Evolutionary conservation across 1,140 invertebrate species (phyloP).

Genomic region (Hestina assimilis): DNA sequence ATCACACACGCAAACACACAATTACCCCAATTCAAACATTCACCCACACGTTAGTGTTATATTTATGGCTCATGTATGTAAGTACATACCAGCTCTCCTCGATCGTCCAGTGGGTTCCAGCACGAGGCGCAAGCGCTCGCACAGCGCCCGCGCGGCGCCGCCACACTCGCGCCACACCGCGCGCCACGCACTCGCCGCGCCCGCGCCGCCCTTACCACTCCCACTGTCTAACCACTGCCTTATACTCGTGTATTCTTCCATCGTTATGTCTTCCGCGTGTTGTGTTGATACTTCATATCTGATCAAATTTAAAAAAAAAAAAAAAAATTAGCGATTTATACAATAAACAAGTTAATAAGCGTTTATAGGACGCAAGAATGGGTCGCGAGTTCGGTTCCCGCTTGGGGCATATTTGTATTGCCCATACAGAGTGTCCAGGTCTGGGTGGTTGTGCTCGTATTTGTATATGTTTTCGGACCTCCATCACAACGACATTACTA

Average conservation of each 20-base stretch:
- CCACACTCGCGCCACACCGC: constrained; percentile 79
- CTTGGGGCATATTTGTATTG: too few species aligned
- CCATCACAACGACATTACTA: too few species aligned
- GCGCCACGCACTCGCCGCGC: constrained; percentile 48
- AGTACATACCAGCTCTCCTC: constrained; percentile 87
- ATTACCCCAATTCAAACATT: too few species aligned
- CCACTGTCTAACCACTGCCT: constrained; percentile 38
- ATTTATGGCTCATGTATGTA: too few species aligned
- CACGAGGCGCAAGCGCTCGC: constrained; percentile 95
- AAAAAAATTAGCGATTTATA: neutral
- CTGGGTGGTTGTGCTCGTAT: too few species aligned
- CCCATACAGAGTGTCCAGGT: too few species aligned
- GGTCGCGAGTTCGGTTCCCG: too few species aligned
- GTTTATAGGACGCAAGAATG: neutral
- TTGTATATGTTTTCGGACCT: too few species aligned
- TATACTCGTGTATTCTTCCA: constrained; percentile 54
- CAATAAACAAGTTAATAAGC: neutral
- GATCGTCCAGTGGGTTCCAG: constrained; percentile 97
- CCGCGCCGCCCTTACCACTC: neutral
- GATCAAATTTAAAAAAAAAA: neutral
- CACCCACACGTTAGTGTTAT: too few species aligned
- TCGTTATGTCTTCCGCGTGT: constrained; percentile 41
- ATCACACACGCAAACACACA: too few species aligned
- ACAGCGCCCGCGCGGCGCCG: constrained; percentile 90
- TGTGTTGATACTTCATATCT: constrained; percentile 38